These are phyloP conservation scores for Aphelenchoides bicaudatus DNA, from an alignment of 2,888 invertebrate genomes.

Conservation along the genomic window DNA sequence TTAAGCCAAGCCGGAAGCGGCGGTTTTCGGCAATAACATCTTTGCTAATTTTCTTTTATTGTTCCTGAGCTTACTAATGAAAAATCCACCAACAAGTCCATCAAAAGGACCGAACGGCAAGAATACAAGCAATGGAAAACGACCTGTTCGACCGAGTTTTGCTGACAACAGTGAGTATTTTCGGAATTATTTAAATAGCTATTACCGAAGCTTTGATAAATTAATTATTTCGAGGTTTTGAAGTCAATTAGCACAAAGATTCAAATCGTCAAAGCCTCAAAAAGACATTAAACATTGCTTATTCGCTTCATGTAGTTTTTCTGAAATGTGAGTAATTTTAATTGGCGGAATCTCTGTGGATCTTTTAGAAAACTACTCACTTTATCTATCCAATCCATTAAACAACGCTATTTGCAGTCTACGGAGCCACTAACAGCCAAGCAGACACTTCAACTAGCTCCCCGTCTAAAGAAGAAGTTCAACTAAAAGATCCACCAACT, in stretches of 20 bases:
- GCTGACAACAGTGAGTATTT: conserved; percentile 52
- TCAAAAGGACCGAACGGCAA: conserved; percentile 7
- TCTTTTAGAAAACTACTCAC: no score
- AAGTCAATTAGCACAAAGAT: no score
- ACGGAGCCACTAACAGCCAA: conserved; percentile 40
- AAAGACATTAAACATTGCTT: no score
- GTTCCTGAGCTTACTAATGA: no score
- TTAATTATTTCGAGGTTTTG: no score
- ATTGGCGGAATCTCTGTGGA: no score
- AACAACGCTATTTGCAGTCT: conserved; percentile 38
- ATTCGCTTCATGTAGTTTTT: no score
- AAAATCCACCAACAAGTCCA: not conserved
- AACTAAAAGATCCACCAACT: not conserved
- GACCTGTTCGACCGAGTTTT: conserved; percentile 49
- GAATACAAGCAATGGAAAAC: conserved; percentile 18
- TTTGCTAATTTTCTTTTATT: no score
- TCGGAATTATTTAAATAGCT: not conserved
- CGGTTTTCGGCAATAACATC: no score
- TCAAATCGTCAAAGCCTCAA: no score
- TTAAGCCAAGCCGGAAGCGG: no score
- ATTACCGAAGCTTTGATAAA: not conserved
- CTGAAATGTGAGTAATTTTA: no score
- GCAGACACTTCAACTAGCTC: conserved; percentile 10
- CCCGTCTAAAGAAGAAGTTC: not conserved
- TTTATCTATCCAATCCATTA: conserved; percentile 8